Conservation (phyloP, 2,113 vertebrate genomes). For the Chionomys nivalis region DNA sequence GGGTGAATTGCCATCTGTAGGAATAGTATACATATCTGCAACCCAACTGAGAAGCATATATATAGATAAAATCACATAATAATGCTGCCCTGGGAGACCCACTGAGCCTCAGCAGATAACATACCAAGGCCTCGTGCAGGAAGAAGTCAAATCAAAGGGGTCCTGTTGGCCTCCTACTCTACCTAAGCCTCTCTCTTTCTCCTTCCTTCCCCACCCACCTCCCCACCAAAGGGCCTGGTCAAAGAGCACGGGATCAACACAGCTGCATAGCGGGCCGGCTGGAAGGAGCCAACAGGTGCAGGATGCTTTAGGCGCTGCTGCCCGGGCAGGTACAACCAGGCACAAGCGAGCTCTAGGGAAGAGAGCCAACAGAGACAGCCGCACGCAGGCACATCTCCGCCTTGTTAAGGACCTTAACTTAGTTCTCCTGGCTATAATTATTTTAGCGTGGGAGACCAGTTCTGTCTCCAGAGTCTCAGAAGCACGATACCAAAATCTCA, state of each 20-base stretch:
- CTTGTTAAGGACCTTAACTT: slow-evolving; percentile 19
- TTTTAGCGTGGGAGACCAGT: slow-evolving; percentile 64
- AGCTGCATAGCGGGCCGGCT: background rate
- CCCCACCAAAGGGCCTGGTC: background rate
- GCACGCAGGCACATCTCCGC: rapidly evolving
- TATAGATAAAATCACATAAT: background rate
- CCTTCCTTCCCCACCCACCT: background rate
- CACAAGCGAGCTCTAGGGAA: background rate
- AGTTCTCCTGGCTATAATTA: slow-evolving; percentile 71
- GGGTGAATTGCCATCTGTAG: background rate
- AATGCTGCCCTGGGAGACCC: background rate
- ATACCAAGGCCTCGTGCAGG: rapidly evolving
- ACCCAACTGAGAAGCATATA: no score
- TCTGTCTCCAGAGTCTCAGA: background rate
- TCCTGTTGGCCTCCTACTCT: background rate
- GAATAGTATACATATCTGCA: no score
- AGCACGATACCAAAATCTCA: slow-evolving; percentile 14
- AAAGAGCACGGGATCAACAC: rapidly evolving
- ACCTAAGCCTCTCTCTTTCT: background rate
- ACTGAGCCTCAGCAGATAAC: background rate
- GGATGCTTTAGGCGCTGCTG: background rate
- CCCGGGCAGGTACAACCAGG: background rate
- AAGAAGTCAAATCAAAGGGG: background rate
- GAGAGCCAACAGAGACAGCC: background rate
- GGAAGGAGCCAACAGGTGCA: background rate